A percentile compares a stretch with the other conserved stretches of the same genome.
Evolutionary conservation across 2,888 invertebrate species (phyloP).

Genomic region (Dryobota labecula): DNA sequence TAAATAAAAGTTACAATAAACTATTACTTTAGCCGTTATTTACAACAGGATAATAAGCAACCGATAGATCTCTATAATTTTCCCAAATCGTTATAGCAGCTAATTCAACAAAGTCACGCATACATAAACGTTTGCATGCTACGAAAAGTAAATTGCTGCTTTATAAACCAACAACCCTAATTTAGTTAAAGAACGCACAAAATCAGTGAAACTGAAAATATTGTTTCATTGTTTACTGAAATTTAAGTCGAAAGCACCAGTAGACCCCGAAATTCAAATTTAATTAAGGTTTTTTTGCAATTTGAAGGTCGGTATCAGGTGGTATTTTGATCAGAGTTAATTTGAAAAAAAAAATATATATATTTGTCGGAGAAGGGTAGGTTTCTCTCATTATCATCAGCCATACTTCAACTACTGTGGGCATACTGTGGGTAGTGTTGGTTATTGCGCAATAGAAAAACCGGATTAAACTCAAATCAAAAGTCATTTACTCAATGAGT

Average conservation of each 20-base stretch:
- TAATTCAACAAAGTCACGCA: constrained; percentile 58
- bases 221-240: constrained; percentile 18
- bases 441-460: too few species aligned
- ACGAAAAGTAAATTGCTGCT: constrained; percentile 39
- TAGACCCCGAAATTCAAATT: neutral
- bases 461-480: too few species aligned
- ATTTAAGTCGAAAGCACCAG: neutral
- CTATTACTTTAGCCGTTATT: constrained; percentile 36
- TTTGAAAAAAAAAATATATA: too few species aligned
- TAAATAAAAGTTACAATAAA: constrained; percentile 35
- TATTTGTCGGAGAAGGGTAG: too few species aligned
- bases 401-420: too few species aligned
- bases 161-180: constrained; percentile 52
- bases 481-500: too few species aligned
- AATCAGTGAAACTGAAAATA: constrained; percentile 23
- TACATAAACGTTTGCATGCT: constrained; percentile 51
- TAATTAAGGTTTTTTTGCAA: neutral
- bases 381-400: too few species aligned
- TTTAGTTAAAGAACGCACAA: constrained; percentile 43
- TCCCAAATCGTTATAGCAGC: constrained; percentile 38
- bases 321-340: neutral
- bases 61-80: constrained; percentile 56
- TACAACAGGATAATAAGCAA: constrained; percentile 35
- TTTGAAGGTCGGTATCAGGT: neutral
- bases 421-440: too few species aligned